Evolutionary conservation across 2,888 invertebrate genomes (phyloP), one percentile per base, ranked within the genome.

Genomic region (Calameuta filiformis): DNA sequence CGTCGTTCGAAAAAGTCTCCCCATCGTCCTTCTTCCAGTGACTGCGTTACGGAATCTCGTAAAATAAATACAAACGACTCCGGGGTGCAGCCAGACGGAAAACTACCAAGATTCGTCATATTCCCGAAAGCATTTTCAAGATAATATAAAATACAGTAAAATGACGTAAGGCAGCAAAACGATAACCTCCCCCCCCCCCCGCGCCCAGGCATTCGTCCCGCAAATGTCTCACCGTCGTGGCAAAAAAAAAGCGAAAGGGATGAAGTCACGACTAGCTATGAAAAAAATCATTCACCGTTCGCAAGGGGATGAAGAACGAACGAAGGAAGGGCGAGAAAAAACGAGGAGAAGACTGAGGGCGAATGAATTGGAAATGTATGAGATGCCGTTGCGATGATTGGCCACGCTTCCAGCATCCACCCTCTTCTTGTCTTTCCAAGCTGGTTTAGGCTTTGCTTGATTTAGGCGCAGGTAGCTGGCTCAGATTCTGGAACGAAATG

Each of bases 361-460:
- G 35, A 40, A 73, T 76, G 76, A 79, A 79, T 79, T 79, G 76
- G 73, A 68, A 79, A 79, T 79, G 76, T 76, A 79, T 79, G 79
- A 79, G 79, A 79, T 76, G 76, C 79, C 73, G 74, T 73, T 76
- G 73, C 76, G 76, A 73, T 73, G 79, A 79, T 79, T 79, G 79
- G 79, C 76, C 79, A 76, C 35, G 76, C 73, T 71, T 73, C 76
- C 69, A 69, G 75, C 31, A n/a, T 12, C 35, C 30, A 35, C 73
- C 73, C 33, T 35, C 73, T 73, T 35, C 73, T 33, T 35, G 35
- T 34, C 40, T 78, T 35, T 68, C 73, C 75, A 40, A 6, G 40
- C 15, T 31, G 35, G 73, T 73, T 71, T 74, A 56, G 69, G 68
- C 73, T 12, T 69, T 73, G 74, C 71, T 78, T 40, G 73, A 56